Conservation (phyloP, 2,113 vertebrate species). For the Sander lucioperca region DNA sequence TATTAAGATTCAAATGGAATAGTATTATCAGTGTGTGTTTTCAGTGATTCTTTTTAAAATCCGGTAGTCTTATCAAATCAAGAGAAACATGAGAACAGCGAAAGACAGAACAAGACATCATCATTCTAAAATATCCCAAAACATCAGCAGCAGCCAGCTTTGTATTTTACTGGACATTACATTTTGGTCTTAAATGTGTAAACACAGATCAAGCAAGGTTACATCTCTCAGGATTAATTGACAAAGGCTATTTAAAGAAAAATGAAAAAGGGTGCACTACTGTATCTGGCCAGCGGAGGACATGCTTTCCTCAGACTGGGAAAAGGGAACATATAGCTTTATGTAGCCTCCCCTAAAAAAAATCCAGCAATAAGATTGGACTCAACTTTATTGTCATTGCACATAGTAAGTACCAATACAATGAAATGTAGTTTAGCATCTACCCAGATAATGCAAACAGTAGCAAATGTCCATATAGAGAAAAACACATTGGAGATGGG, state of each 20-base stretch:
- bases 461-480: background rate
- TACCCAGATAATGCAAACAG: background rate
- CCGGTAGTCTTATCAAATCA: background rate
- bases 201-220: background rate
- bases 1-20: background rate
- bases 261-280: slow-evolving; percentile 67
- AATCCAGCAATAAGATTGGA: slow-evolving; percentile 15
- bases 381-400: background rate
- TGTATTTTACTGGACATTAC: background rate
- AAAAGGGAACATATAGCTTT: slow-evolving; percentile 8
- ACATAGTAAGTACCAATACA: slow-evolving; percentile 1
- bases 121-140: background rate
- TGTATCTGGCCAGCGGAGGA: slow-evolving; percentile 77
- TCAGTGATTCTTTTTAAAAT: background rate
- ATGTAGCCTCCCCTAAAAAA: slow-evolving; percentile 16
- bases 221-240: slow-evolving; percentile 24
- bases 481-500: background rate
- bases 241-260: background rate
- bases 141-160: background rate
- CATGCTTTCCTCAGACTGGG: slow-evolving; percentile 79
- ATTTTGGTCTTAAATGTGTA: background rate
- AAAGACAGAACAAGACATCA: background rate
- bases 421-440: slow-evolving; percentile 7
- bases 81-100: background rate
- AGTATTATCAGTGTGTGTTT: background rate